Conservation (phyloP, 92 coral and sea anemone genomes). For the Ricordea florida region DNA sequence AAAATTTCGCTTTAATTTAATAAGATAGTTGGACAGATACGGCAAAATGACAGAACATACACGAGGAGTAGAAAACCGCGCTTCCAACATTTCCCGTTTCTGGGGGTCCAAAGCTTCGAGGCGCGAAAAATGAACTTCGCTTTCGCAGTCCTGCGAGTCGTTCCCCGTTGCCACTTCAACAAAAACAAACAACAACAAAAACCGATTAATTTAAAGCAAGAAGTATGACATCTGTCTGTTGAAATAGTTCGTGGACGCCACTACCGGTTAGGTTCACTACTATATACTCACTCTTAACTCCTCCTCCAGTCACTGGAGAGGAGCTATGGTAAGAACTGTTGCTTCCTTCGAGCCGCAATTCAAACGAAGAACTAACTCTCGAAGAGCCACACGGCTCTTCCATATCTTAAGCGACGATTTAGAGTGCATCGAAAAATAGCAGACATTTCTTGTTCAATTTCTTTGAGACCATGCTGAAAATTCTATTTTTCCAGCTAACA, state of each 20-base stretch:
- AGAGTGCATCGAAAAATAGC: neutral
- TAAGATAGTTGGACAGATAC: too few species aligned
- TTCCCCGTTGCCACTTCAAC: slow-evolving; percentile 46
- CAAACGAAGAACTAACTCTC: slow-evolving; percentile 55
- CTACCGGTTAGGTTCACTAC: too few species aligned
- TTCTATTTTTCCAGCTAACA: too few species aligned
- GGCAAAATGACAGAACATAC: slow-evolving; percentile 21
- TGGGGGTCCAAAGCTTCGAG: slow-evolving; percentile 95
- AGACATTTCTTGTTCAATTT: too few species aligned
- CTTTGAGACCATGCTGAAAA: too few species aligned
- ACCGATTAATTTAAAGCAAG: neutral
- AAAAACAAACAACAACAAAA: neutral
- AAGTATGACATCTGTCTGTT: too few species aligned
- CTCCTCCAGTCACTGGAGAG: too few species aligned
- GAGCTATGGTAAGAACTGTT: slow-evolving; percentile 47
- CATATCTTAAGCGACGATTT: slow-evolving; percentile 33
- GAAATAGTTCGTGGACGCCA: too few species aligned
- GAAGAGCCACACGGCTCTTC: slow-evolving; percentile 70
- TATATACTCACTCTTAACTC: too few species aligned
- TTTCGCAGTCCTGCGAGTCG: neutral
- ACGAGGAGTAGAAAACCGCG: slow-evolving; percentile 87
- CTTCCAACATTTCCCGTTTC: slow-evolving; percentile 87
- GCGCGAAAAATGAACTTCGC: slow-evolving; percentile 77
- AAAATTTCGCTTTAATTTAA: too few species aligned
- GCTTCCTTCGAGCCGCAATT: slow-evolving; percentile 77